phyloP scores from a whole-genome alignment of 2,888 invertebrate genomes.

The Nymphalis urticae region DNA sequence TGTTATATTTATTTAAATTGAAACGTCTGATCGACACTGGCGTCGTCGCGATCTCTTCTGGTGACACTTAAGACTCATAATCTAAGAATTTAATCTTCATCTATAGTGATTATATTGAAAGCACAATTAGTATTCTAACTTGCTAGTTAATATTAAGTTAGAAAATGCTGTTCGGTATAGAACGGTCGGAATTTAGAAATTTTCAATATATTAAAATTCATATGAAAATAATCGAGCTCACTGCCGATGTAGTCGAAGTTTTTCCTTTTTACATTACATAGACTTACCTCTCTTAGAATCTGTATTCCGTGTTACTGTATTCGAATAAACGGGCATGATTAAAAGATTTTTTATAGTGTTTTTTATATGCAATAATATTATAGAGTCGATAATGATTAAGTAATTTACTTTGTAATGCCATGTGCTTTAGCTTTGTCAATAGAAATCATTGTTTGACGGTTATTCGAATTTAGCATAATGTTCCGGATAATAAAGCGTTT shows the following conservation, averaged over 20 bases:
- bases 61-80: slow-evolving; percentile 39
- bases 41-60: slow-evolving; percentile 37
- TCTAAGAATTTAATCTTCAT: slow-evolving; percentile 37
- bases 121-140: slow-evolving; percentile 43
- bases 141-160: slow-evolving; percentile 38
- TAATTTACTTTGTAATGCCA: slow-evolving; percentile 40
- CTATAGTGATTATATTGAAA: slow-evolving; percentile 36
- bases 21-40: slow-evolving; percentile 32
- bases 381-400: slow-evolving; percentile 38
- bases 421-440: slow-evolving; percentile 62
- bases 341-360: slow-evolving; percentile 44
- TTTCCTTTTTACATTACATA: slow-evolving; percentile 24
- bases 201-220: slow-evolving; percentile 29
- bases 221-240: slow-evolving; percentile 36
- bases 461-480: slow-evolving; percentile 61
- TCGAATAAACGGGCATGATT: slow-evolving; percentile 29
- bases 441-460: slow-evolving; percentile 59
- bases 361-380: slow-evolving; percentile 46
- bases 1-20: slow-evolving; percentile 40
- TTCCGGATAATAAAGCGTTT: slow-evolving; percentile 65
- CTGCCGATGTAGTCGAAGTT: slow-evolving; percentile 39
- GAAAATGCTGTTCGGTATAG: slow-evolving; percentile 30
- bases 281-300: slow-evolving; percentile 23
- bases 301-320: slow-evolving; percentile 30
- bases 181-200: slow-evolving; percentile 26